These are phyloP conservation scores for Dryocosmus kuriphilus DNA, from an alignment of 2,888 invertebrate genomes.

Conservation along the genomic window DNA sequence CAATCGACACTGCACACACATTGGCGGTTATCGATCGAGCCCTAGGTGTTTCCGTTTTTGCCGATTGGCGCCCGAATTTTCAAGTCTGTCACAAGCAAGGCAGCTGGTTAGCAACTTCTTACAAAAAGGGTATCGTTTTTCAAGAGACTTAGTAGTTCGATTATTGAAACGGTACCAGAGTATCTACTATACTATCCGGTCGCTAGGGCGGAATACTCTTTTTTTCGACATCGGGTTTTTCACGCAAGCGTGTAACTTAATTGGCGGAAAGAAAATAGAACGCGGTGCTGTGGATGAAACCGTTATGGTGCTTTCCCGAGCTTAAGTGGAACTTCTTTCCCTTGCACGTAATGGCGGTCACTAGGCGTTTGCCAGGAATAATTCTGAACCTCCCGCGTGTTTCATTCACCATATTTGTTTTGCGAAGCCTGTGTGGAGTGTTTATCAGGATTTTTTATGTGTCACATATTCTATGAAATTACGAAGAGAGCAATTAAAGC, in stretches of 20 bases:
- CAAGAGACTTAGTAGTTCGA: background rate
- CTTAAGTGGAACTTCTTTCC: background rate
- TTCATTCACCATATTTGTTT: background rate
- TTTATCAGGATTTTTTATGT: background rate
- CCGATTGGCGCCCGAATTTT: slow-evolving; percentile 19
- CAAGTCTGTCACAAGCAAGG: background rate
- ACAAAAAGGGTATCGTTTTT: slow-evolving; percentile 10
- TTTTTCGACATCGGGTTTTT: slow-evolving; percentile 1
- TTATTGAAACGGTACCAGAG: background rate
- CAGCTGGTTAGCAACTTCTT: background rate
- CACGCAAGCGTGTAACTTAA: background rate
- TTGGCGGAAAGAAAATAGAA: background rate
- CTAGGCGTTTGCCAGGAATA: background rate
- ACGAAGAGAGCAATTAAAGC: background rate
- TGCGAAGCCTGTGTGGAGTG: background rate
- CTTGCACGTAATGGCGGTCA: background rate
- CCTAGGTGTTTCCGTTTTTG: slow-evolving; percentile 20
- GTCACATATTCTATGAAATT: background rate
- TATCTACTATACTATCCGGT: background rate
- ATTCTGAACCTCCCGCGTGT: background rate
- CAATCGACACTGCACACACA: slow-evolving; percentile 23
- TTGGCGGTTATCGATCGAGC: slow-evolving; percentile 21
- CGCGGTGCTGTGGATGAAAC: background rate
- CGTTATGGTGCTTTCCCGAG: background rate
- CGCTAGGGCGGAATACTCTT: background rate